Evolutionary conservation across 2,113 vertebrate species (phyloP), one percentile per base, ranked within the genome.

Genomic region (Hypanus sabinus): DNA sequence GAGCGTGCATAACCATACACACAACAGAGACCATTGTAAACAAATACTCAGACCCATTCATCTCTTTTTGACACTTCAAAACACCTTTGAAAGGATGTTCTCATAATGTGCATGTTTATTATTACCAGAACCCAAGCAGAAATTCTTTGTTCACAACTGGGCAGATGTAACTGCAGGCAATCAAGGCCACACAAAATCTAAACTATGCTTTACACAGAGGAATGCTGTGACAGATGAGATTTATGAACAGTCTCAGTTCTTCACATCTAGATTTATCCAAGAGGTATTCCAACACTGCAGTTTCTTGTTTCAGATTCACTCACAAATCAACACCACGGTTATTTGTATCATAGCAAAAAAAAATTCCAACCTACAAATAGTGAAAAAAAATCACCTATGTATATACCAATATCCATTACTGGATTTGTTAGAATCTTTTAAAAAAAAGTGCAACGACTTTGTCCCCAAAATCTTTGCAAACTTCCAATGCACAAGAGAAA

Each of bases 211-310:
- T 18, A 80, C 73, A 87, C 0, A 0, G 22, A 24, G 90, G 60
- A 81, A 71, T 94, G 79, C 73, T 60, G 65, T n/a, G 94, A 94
- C 57, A 93, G 77, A 94, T 83, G 87, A 94, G 5, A 68, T 14
- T 94, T 87, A 93, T 65, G 9, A 0, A 0, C 73, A 11, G 75
- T 33, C 87, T 27, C 8, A 22, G n/a, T 60, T 94, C 93, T 94
- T 94, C 94, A 94, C 9, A 68, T 90, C 94, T 79, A 88, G 90
- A 95, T n/a, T 94, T 0, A 95, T 94, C 90, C 62, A 65, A 4
- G 33, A 94, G 88, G 65, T 85, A 94, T 80, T 5, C 60, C 77
- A 20, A 36, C 65, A 0, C 92, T 77, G 16, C 30, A 77, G 0
- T 0, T 0, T n/a, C 94, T 62, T 95, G 76, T 90, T 83, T 91